These are phyloP conservation scores for Gymnarchus niloticus DNA, from an alignment of 2,113 vertebrate genomes.

Conservation along the genomic window DNA sequence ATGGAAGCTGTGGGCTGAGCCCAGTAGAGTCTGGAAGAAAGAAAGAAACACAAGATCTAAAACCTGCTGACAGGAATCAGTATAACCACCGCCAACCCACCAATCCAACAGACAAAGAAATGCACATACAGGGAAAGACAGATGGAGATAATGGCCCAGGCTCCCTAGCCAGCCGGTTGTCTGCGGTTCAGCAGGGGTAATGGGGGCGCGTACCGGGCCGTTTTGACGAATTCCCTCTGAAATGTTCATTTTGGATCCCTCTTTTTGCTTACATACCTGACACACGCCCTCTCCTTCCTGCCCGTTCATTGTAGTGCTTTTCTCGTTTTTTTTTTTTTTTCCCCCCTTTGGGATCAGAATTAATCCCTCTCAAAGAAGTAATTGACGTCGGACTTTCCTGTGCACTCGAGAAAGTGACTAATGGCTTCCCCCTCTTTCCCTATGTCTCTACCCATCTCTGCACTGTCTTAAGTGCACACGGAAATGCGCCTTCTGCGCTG, in stretches of 20 bases:
- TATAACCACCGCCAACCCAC: neutral
- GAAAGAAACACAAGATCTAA: neutral
- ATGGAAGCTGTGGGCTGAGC: neutral
- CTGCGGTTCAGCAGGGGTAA: constrained; percentile 47
- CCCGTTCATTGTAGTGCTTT: constrained; percentile 22
- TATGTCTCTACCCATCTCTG: neutral
- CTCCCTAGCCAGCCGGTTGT: constrained; percentile 40
- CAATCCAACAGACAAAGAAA: neutral
- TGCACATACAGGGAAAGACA: constrained; percentile 26
- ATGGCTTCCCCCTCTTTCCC: neutral
- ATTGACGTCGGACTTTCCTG: neutral
- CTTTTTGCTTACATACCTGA: constrained; percentile 47
- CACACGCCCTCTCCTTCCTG: constrained; percentile 35
- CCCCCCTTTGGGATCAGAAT: constrained; percentile 9
- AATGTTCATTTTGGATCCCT: constrained; percentile 50
- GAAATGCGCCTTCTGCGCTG: neutral
- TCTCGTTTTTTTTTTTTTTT: neutral
- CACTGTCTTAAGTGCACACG: neutral
- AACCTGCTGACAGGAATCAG: neutral
- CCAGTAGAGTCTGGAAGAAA: neutral
- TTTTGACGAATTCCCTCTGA: constrained; percentile 39
- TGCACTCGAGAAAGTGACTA: neutral
- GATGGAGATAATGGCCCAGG: constrained; percentile 22
- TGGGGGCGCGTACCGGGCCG: constrained; percentile 27
- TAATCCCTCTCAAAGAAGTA: constrained; percentile 10